Base-by-base conservation (phyloP, 2,888 invertebrate genomes). In the Lumbricus terrestris region DNA sequence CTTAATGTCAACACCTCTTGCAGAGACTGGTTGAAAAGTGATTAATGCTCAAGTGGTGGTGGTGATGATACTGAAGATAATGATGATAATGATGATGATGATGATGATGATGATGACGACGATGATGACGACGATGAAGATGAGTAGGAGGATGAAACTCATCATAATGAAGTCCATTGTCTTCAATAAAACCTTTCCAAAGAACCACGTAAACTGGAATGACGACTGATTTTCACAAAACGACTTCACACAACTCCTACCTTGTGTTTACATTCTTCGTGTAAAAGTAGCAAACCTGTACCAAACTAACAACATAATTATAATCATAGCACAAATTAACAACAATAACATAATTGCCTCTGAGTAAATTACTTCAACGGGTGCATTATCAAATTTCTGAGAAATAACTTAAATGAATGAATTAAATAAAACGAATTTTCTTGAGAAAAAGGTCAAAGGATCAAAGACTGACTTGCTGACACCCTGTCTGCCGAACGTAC, bases 401-500 rank as follows among this genome's bases (percentile, higher is more conserved):
- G n/a, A n/a, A n/a, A n/a, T n/a, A n/a, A n/a, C n/a, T n/a, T n/a
- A n/a, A n/a, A n/a, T n/a, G n/a, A n/a, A n/a, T n/a, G n/a, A 1
- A 1, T n/a, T n/a, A n/a, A 1, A 69, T 69, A n/a, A n/a, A 8
- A 69, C 13, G 29, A 29, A 69, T 69, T 47, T 47, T 69, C 69
- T 69, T 3, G 11, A 69, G n/a, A 69, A 1, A 2, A 3, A 0
- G 5, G 29, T 69, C 8, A 69, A n/a, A 69, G n/a, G 29, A n/a
- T 69, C n/a, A 69, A 34, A 0, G 16, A 88, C 91, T 93, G 95
- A 97, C 97, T 96, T 96, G 96, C 97, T 97, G 89, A 97, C 97
- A 90, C 96, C 97, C 92, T 97, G 97, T 96, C 98, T 99, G 90
- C 99, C 99, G 95, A 99, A 99, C 4, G 99, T 99, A 94, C 97